Evolutionary conservation across 2,888 invertebrate genomes (phyloP), one percentile per base, ranked within the genome.

Genomic region (Argynnis bischoffii): DNA sequence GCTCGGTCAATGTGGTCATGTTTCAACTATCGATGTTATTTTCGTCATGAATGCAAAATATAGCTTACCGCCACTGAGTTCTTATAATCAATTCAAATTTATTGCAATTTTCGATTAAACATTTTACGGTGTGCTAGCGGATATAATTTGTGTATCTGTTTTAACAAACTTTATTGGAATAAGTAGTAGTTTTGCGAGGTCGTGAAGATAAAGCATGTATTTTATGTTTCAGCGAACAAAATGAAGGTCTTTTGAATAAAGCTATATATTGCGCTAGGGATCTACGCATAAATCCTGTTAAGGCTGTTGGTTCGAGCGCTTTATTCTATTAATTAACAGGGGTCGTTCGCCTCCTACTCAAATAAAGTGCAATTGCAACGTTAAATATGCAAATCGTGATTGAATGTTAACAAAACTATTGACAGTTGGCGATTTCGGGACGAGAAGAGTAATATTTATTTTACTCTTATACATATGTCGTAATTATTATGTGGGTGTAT

Each of bases 21-120:
- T 53, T 53, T 61, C 35, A 35, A 53, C 18, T 26, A 51, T 54
- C 35, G 16, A 55, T 54, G 48, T 53, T 67, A 63, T 59, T 67
- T 57, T 66, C 47, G 59, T 59, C 63, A 41, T 35, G 57, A 60
- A 66, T 59, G 46, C 31, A 63, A 69, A 60, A 63, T 53, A 59
- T 48, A 51, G 26, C 2, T 11, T 55, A 59, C 31, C 57, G 1
- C 47, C 59, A 51, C 54, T 51, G 55, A 57, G 63, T 69, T 54
- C 54, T 53, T 66, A 64, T 41, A 15, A 21, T 15, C 46, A 21
- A 50, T 64, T 69, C 50, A 63, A 50, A 57, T 69, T 69, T 66
- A 66, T 66, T 54, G 35, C 50, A 35, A 16, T 35, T 18, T 57
- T 55, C 64, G 47, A 16, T 31, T 59, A 64, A 59, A 55, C n/a